These are phyloP conservation scores for Melinopterus prodromus DNA, from an alignment of 2,888 invertebrate species.

Conservation along the genomic window DNA sequence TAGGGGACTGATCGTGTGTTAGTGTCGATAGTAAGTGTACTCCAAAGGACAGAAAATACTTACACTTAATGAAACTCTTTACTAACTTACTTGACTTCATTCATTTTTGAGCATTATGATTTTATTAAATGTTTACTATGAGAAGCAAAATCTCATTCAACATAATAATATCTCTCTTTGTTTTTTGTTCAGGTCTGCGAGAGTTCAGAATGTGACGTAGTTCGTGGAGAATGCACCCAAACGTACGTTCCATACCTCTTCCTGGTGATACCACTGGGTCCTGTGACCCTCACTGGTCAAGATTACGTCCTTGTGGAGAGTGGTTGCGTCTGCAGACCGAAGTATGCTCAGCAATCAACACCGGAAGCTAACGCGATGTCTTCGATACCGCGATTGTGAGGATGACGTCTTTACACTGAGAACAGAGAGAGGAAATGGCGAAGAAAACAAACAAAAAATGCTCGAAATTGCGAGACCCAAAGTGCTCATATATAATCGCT, in stretches of 20 bases:
- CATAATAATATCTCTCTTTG: no score
- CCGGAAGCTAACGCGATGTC: constrained; percentile 57
- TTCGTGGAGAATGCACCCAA: constrained; percentile 90
- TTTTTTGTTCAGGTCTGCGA: constrained; percentile 67
- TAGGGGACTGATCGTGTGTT: no score
- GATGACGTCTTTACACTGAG: not conserved
- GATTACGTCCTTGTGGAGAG: constrained; percentile 95
- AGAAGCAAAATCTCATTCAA: no score
- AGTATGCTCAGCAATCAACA: constrained; percentile 55
- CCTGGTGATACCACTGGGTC: constrained; percentile 88
- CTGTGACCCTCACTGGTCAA: constrained; percentile 90
- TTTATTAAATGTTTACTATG: no score
- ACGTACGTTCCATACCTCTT: constrained; percentile 92
- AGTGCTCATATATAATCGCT: constrained; percentile 38
- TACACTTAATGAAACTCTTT: no score
- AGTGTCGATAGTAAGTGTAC: no score
- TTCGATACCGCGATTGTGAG: constrained; percentile 57
- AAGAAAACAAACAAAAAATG: constrained; percentile 26
- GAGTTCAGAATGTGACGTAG: constrained; percentile 83
- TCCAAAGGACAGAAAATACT: no score
- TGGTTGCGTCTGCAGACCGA: constrained; percentile 86
- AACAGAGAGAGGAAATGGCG: not conserved
- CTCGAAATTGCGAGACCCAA: constrained; percentile 30
- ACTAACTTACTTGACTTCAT: no score
- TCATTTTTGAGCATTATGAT: no score